Base-by-base conservation (phyloP, 2,797 vertebrate genomes). In the Sebastes hopkinsi region DNA sequence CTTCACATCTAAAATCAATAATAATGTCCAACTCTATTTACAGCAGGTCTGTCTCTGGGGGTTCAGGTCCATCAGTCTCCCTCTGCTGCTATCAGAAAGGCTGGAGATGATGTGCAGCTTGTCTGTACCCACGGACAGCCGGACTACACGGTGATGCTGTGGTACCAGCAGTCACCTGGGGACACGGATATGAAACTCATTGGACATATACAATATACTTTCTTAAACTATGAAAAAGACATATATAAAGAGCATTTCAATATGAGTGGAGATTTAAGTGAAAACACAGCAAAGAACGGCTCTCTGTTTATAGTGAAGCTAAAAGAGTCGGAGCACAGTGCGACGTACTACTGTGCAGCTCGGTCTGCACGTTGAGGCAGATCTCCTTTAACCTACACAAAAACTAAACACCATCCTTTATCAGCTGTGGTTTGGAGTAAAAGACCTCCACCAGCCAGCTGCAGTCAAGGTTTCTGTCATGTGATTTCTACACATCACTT, bases 81-180 rank as follows among this genome's bases (percentile, higher is more conserved):
- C 16, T 46, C 42, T 46, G 42, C 46, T 20, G 46, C 46, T 20
- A 8, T 50, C 46, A 50, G 46, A 50, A 50, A 20, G 46, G 46
- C 46, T 50, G 46, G 46, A 18, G 46, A 50, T 20, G 46, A 50
- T 50, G 46, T 50, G 46, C 46, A 50, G 46, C 46, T 50, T 50
- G 16, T 50, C 18, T 50, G 46, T 50, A 20, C 46, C 46, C 86
- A 92, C 2, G 58, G 14, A 27, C 13, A 78, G 23, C 10, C 8
- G 0, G 81, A 90, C 56, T 79, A 78, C 82, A 79, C 11, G 11
- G 18, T 77, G 52, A 90, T 90, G 84, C 30, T 85, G 16, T 92
- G 87, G 88, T 92, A 88, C 72, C 85, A 80, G 36, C 65, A 1
- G 20, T 34, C 67, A 4, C 83, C 56, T 16, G 83, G 68, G 76